Evolutionary conservation across 1,140 invertebrate species (phyloP).

Genomic region (Cotesia vestalis): DNA sequence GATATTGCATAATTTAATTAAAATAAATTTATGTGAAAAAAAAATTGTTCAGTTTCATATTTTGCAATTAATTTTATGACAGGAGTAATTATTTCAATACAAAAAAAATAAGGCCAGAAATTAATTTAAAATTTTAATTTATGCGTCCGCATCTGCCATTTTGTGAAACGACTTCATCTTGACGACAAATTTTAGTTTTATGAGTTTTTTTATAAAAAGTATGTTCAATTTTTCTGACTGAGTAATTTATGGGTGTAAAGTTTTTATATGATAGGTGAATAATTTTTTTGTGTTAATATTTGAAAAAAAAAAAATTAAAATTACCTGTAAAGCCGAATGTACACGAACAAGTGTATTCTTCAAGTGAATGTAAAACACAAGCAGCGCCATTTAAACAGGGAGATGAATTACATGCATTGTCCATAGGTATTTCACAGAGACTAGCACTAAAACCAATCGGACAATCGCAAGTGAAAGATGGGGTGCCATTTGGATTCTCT

Average conservation of each 20-base stretch:
- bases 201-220: no score
- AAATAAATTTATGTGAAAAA: no score
- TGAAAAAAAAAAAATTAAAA: slow-evolving; percentile 40
- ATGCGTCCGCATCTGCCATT: no score
- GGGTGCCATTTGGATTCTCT: slow-evolving; percentile 71
- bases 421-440: slow-evolving; percentile 89
- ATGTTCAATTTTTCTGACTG: no score
- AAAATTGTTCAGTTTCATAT: no score
- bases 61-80: no score
- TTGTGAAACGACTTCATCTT: no score
- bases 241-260: not conserved
- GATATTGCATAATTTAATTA: no score
- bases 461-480: slow-evolving; percentile 86
- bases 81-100: no score
- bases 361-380: slow-evolving; percentile 79
- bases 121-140: no score
- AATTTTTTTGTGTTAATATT: not conserved
- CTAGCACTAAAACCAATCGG: slow-evolving; percentile 91
- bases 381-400: slow-evolving; percentile 89
- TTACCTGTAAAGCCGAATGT: slow-evolving; percentile 85
- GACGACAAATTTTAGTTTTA: no score
- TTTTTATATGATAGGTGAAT: not conserved
- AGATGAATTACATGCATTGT: slow-evolving; percentile 88
- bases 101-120: no score
- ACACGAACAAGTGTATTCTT: slow-evolving; percentile 85